Percentiles rank a stretch among this genome's conserved stretches.
Evolutionary conservation across 1,140 invertebrate species (phyloP).

Genomic region (Eumeta japonica): DNA sequence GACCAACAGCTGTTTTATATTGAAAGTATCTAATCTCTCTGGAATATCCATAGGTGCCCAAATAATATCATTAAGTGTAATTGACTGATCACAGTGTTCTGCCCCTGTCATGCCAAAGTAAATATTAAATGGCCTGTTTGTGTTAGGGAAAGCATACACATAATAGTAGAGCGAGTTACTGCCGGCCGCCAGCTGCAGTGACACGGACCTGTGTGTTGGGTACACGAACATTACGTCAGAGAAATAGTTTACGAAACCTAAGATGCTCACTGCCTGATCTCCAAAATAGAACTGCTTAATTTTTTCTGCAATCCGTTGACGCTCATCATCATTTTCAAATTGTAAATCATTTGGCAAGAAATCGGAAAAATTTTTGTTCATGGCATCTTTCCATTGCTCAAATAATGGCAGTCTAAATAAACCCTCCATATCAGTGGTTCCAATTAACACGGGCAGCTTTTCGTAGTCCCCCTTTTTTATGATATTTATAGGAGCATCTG

Average conservation of each 20-base stretch:
- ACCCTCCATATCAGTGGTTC: conserved; percentile 1
- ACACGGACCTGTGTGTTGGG: neutral
- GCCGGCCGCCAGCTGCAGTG: neutral
- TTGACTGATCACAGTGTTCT: neutral
- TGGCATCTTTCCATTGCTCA: neutral
- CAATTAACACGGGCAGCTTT: neutral
- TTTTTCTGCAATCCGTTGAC: neutral
- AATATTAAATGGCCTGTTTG: neutral
- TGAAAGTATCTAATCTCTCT: neutral
- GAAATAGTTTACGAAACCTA: neutral
- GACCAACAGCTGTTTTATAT: neutral
- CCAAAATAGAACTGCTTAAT: conserved; percentile 2
- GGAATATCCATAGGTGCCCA: neutral
- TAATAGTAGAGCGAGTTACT: neutral
- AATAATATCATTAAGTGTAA: neutral
- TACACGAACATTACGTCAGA: neutral
- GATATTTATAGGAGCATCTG: neutral
- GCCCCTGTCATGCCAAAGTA: neutral
- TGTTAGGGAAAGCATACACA: neutral
- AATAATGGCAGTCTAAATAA: neutral
- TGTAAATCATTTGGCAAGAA: neutral
- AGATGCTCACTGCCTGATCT: neutral
- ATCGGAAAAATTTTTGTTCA: neutral
- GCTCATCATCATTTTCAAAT: neutral
- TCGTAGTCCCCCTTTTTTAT: neutral